Conservation (phyloP, 2,888 invertebrate species). For the Tipula confusa region DNA sequence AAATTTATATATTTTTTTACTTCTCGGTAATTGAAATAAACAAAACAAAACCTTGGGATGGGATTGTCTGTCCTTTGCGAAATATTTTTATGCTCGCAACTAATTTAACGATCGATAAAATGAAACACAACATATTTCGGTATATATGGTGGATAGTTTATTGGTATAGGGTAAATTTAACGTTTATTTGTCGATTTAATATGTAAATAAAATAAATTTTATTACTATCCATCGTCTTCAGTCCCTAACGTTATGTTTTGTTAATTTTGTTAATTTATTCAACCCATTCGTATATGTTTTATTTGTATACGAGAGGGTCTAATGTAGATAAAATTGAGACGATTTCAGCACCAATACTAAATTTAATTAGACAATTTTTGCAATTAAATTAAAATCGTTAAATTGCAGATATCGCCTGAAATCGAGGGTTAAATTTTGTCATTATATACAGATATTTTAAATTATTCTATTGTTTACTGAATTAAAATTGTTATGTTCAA, state of each 20-base stretch:
- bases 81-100: neutral
- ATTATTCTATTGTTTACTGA: neutral
- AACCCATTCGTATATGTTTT: neutral
- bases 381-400: neutral
- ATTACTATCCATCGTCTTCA: neutral
- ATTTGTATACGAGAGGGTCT: neutral
- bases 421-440: neutral
- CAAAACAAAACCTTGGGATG: neutral
- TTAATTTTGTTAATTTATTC: neutral
- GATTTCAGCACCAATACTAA: neutral
- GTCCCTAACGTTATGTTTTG: neutral
- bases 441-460: constrained; percentile 12
- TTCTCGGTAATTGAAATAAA: neutral
- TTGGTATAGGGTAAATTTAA: neutral
- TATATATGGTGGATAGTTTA: neutral
- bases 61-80: neutral
- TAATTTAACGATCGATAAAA: neutral
- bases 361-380: neutral
- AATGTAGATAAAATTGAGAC: neutral
- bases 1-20: neutral
- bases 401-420: neutral
- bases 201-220: neutral
- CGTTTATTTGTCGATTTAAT: neutral
- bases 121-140: neutral
- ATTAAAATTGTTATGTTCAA: neutral